phyloP scores from a whole-genome alignment of 2,888 invertebrate species.

The Erebia ligea region DNA sequence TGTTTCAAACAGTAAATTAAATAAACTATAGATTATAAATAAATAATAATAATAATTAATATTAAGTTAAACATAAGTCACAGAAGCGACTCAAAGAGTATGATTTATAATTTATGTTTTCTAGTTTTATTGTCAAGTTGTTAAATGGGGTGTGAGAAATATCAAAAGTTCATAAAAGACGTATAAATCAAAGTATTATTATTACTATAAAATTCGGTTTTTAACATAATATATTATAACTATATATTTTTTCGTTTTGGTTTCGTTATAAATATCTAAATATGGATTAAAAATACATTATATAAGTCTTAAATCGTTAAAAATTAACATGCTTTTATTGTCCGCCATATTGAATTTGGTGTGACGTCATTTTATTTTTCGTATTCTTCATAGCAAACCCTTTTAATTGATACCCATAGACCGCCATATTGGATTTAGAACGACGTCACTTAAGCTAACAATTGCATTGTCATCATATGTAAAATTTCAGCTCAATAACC shows the following conservation, averaged over 20 bases:
- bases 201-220: background rate
- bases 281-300: too few relatives aligned
- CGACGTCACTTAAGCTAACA: too few relatives aligned
- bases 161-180: background rate
- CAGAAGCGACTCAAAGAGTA: slow-evolving; percentile 7
- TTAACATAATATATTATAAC: background rate
- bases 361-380: too few relatives aligned
- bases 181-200: slow-evolving; percentile 4
- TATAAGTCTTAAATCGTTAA: too few relatives aligned
- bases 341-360: too few relatives aligned
- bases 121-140: slow-evolving; percentile 8
- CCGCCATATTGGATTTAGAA: too few relatives aligned
- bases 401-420: too few relatives aligned
- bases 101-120: slow-evolving; percentile 5
- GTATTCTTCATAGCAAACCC: too few relatives aligned
- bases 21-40: background rate
- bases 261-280: too few relatives aligned
- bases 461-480: too few relatives aligned
- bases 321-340: too few relatives aligned
- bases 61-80: slow-evolving; percentile 3
- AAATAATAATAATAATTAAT: background rate
- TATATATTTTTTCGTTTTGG: background rate
- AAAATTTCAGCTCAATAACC: too few relatives aligned
- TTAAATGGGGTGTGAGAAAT: background rate
- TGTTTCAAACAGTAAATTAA: background rate